phyloP scores from a whole-genome alignment of 2,888 invertebrate species.

The Cantharis rustica region DNA sequence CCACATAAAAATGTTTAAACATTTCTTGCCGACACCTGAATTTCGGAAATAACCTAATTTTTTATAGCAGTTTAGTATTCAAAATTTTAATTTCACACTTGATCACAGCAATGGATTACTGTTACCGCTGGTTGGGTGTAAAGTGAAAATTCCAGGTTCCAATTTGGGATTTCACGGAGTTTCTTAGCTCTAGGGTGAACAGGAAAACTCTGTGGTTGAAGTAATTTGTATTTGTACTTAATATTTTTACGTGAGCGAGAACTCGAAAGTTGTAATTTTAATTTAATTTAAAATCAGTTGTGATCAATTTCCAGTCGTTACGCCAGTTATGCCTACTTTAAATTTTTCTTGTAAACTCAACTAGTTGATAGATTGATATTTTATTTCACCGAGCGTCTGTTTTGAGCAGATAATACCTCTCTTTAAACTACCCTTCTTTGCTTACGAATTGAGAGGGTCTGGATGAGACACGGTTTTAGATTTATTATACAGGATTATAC shows the following conservation, averaged over 20 bases:
- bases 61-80: neutral
- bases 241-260: neutral
- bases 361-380: conserved; percentile 44
- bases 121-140: neutral
- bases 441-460: conserved; percentile 45
- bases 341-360: conserved; percentile 12
- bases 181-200: neutral
- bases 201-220: neutral
- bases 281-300: neutral
- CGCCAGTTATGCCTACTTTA: neutral
- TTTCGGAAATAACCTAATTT: neutral
- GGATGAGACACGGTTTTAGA: conserved; percentile 41
- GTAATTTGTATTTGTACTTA: neutral
- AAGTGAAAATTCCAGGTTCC: neutral
- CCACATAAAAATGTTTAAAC: neutral
- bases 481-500: conserved; percentile 44
- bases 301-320: neutral
- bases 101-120: neutral
- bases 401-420: conserved; percentile 45
- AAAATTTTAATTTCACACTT: neutral
- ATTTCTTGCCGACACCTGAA: neutral
- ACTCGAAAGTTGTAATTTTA: neutral
- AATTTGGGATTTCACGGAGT: neutral
- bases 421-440: conserved; percentile 45
- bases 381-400: conserved; percentile 44